Conservation (phyloP, 2,888 invertebrate species). For the Neria commutata region DNA sequence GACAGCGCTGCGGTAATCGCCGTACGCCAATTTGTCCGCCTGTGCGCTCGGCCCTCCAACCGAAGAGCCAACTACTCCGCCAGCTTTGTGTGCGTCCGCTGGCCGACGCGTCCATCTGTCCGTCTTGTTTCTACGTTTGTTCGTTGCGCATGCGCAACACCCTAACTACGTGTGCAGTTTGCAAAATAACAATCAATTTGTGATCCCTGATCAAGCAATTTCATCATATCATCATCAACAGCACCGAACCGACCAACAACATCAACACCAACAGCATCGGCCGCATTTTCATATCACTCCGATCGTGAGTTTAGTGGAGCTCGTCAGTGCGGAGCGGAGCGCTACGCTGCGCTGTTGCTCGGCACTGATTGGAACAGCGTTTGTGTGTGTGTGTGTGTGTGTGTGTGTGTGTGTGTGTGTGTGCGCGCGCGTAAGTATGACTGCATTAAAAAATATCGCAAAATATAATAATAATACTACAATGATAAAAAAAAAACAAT, state of each 20-base stretch:
- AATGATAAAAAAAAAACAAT: slow-evolving; percentile 33
- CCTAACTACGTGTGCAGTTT: slow-evolving; percentile 52
- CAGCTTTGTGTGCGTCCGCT: too few species aligned
- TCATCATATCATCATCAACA: slow-evolving; percentile 37
- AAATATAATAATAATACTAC: background rate
- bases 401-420: too few species aligned
- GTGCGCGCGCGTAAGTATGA: too few species aligned
- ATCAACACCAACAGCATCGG: background rate
- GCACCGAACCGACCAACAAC: background rate
- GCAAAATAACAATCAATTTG: slow-evolving; percentile 60
- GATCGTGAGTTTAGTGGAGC: background rate
- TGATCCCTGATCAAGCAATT: slow-evolving; percentile 59
- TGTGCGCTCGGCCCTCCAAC: slow-evolving; percentile 16
- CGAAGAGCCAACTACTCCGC: background rate
- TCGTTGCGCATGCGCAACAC: slow-evolving; percentile 28
- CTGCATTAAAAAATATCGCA: background rate
- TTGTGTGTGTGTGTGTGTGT: background rate
- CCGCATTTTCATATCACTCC: background rate
- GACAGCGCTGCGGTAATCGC: slow-evolving; percentile 23
- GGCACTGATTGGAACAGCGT: background rate
- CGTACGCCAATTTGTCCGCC: background rate
- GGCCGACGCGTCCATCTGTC: slow-evolving; percentile 6
- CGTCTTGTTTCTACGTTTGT: slow-evolving; percentile 25
- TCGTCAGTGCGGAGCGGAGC: too few species aligned
- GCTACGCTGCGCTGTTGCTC: background rate